Base-by-base conservation (phyloP, 2,888 invertebrate genomes). In the Lasioglossum marginatum region DNA sequence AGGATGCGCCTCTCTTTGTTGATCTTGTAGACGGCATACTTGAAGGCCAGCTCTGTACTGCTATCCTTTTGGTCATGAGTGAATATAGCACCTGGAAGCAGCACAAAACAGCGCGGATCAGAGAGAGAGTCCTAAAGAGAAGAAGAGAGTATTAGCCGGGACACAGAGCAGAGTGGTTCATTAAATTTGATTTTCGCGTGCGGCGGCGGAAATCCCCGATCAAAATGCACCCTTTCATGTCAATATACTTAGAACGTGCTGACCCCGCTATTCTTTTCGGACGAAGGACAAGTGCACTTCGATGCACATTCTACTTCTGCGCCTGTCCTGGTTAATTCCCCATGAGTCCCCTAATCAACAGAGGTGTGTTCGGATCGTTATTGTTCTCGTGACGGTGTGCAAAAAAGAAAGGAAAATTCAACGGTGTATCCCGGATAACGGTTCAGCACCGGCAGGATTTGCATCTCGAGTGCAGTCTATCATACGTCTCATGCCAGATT, bases 21-120 rank as follows among this genome's bases (percentile, higher is more conserved):
- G 92, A 98, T 97, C 92, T 97, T 96, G 95, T 97, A 97, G 43
- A 98, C 97, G 83, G 98, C 98, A 95, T 97, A 97, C 94, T 97
- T 97, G 95, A 98, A 98, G 79, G 98, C 97, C 90, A 97, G 95
- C 95, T 97, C 97, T 71, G 97, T 96, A 88, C 97, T 96, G 92
- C 97, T 97, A 93, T 97, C 96, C 93, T 96, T 96, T 94, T 97
- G 96, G 92, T 97, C 97, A 94, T 97, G 97, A 83, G 97, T 97
- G 95, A 98, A 98, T 92, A 98, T 96, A 52, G 97, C 98, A 93
- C 97, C 98, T 98, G 96, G 57, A 96, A 96, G 70, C 77, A 88
- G 68, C 45, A 43, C 16, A 34, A 68, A 57, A 68, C 23, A 52
- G 8, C 40, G 19, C 6, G 2, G 31, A 45, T 76, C 78, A 79